Evolutionary conservation across 2,113 vertebrate species (phyloP), one percentile per base, ranked within the genome.

Genomic region (Potamarius usumacintae): DNA sequence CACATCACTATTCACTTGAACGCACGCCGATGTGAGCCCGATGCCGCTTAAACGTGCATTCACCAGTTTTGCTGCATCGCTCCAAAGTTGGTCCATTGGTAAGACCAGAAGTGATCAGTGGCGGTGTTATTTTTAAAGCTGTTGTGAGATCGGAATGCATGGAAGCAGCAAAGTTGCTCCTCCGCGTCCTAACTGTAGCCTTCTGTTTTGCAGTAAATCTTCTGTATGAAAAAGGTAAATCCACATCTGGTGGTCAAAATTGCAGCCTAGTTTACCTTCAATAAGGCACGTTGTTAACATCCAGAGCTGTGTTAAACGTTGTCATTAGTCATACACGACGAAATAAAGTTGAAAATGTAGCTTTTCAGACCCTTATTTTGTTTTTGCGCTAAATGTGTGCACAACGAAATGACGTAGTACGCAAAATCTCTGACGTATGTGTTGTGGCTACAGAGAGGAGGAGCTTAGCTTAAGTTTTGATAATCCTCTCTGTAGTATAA

Each of bases 201-300:
- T 90, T 94, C 87, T 85, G 94, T 50, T 62, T 95, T 88, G 52
- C 93, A 83, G 89, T 90, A 87, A 89, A 91, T 10, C 55, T 93
- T 82, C 58, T 94, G 48, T 95, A 92, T 52, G 74, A 90, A 79
- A 92, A 94, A 96, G 95, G 95, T 96, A 96, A 94, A 82, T 15
- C 7, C 84, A 53, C 14, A 63, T 2, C 55, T 8, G 30, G 30
- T 48, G 9, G 0, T 18, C 50, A 50, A 22, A 42, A 72, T 15
- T 52, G 67, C 53, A 74, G 18, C 17, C 2, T 65, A 14, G 12
- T 4, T 10, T 30, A 22, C 30, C 55, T 62, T 82, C 30, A 25
- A 1, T 48, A 14, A 62, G 11, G 55, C 8, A 27, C 10, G 22
- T 9, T 27, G 12, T 34, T 80, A 60, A 22, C n/a, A 7, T 34